Conservation (phyloP, 2,113 vertebrate species). For the Psephotus haematonotus region DNA sequence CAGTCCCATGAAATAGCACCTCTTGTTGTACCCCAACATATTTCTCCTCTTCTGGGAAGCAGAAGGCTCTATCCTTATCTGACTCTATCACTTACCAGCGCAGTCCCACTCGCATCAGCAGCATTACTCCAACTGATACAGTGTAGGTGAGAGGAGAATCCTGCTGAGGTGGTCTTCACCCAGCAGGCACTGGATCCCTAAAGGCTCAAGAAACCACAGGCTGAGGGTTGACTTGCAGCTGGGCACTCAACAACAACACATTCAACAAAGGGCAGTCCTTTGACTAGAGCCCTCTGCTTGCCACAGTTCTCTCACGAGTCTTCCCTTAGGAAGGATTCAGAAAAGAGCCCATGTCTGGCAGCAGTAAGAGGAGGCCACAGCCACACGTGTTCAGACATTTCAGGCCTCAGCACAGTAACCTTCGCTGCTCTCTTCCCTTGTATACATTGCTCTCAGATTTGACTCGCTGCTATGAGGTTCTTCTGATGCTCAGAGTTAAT, state of each 20-base stretch:
- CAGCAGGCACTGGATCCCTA: not conserved
- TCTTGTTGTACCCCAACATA: not conserved
- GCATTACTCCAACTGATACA: not conserved
- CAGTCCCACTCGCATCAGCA: not conserved
- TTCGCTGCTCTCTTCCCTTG: not conserved
- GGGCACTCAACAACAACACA: not conserved
- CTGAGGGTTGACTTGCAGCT: not conserved
- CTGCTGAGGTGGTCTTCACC: not conserved
- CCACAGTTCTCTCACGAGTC: not conserved
- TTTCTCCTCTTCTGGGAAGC: not conserved
- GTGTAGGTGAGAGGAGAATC: not conserved
- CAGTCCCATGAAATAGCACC: not conserved
- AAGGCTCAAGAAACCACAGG: not conserved
- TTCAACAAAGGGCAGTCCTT: not conserved
- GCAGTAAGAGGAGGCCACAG: not conserved
- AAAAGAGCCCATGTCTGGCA: not conserved
- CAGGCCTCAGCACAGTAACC: slow-evolving; percentile 44
- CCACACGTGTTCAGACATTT: not conserved
- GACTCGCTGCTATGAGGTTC: slow-evolving; percentile 59
- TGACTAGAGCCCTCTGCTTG: not conserved
- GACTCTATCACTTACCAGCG: not conserved
- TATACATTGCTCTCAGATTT: not conserved
- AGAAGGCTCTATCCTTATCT: not conserved
- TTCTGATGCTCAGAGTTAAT: slow-evolving; percentile 33
- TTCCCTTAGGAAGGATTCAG: not conserved